Conservation (phyloP, 2,113 vertebrate genomes). For the Rafetus swinhoei region DNA sequence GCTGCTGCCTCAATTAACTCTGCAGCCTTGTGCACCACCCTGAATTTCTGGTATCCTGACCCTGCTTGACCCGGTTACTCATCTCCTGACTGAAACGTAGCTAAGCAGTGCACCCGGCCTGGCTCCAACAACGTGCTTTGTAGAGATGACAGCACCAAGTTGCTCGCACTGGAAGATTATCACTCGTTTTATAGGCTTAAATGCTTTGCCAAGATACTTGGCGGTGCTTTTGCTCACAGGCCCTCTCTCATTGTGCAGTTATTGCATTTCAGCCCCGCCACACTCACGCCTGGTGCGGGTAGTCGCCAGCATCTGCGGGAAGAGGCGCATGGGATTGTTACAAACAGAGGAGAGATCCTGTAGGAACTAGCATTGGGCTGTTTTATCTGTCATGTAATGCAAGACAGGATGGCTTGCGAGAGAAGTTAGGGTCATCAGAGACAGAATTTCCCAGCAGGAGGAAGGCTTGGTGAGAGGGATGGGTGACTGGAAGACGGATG, state of each 20-base stretch:
- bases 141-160: not conserved
- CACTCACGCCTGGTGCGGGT: not conserved
- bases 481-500: not conserved
- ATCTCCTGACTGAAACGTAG: no score
- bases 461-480: not conserved
- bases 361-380: not conserved
- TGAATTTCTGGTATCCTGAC: no score
- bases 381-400: not conserved
- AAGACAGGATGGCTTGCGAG: not conserved
- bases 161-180: not conserved
- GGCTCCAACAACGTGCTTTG: not conserved
- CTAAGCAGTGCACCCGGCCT: no score
- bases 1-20: no score
- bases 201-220: not conserved
- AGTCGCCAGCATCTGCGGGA: rapidly evolving
- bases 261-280: not conserved
- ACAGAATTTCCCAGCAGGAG: not conserved
- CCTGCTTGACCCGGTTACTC: no score
- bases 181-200: not conserved
- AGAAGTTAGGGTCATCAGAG: not conserved
- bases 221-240: not conserved
- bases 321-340: not conserved
- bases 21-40: no score
- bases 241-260: not conserved
- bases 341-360: not conserved